phyloP scores from a whole-genome alignment of 92 coral and sea anemone genomes.

The Scolanthus callimorphus region DNA sequence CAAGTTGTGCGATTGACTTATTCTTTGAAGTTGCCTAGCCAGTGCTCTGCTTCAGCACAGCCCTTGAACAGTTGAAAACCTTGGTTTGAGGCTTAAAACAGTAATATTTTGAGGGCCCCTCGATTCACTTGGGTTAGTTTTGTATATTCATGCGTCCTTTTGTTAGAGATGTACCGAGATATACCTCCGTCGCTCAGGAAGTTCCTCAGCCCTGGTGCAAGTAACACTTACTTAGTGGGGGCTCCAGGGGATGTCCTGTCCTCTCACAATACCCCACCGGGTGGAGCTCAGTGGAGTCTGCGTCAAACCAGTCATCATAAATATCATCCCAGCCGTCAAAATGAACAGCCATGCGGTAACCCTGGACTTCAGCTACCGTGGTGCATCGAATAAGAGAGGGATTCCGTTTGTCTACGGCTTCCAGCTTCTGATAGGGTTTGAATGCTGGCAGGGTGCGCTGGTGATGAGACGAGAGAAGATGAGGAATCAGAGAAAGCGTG shows the following conservation, averaged over 20 bases:
- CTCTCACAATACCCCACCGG: constrained; percentile 91
- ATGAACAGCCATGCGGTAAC: constrained; percentile 74
- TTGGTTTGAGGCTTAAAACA: no score
- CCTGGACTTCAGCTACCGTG: constrained; percentile 67
- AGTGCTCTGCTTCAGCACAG: no score
- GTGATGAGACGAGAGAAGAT: no score
- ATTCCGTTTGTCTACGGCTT: constrained; percentile 92
- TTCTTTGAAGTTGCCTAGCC: no score
- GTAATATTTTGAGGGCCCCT: no score
- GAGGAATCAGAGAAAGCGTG: not conserved
- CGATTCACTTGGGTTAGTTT: no score
- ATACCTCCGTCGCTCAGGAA: no score
- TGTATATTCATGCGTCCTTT: no score
- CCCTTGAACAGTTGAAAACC: no score
- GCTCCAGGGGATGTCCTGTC: constrained; percentile 92
- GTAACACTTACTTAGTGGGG: constrained; percentile 83
- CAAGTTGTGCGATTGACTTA: no score
- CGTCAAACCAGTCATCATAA: constrained; percentile 97
- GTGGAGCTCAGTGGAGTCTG: constrained; percentile 83
- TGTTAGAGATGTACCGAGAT: no score
- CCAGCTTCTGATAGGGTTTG: constrained; percentile 75
- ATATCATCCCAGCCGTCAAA: constrained; percentile 99
- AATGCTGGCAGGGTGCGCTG: constrained; percentile 80
- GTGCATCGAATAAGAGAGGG: constrained; percentile 89
- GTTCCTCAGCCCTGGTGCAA: no score